phyloP scores from a whole-genome alignment of 2,113 vertebrate genomes.

The Platysternon megacephalum region DNA sequence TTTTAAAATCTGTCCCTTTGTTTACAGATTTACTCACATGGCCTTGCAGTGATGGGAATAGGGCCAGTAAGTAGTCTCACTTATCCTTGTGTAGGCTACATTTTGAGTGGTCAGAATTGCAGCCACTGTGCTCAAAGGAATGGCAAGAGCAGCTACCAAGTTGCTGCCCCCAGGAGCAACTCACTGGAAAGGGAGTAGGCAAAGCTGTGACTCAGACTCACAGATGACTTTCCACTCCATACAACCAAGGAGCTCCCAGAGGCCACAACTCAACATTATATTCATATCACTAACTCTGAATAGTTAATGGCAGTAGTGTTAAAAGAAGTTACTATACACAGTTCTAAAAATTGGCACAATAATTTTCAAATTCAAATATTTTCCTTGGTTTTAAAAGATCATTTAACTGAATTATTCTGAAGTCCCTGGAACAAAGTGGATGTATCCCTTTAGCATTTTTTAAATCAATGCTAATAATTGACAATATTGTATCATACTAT shows the following conservation, averaged over 20 bases:
- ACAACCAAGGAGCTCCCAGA: neutral
- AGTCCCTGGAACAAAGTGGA: neutral
- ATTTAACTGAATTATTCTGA: neutral
- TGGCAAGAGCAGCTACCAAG: too few relatives aligned
- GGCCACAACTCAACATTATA: fast-evolving
- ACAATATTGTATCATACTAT: neutral
- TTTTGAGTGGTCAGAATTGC: neutral
- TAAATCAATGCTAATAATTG: neutral
- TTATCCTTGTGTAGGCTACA: fast-evolving
- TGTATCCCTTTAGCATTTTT: neutral
- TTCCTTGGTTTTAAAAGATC: neutral
- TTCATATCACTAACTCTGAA: neutral
- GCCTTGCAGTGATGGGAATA: neutral
- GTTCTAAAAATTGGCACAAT: neutral
- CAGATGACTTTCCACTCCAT: fast-evolving
- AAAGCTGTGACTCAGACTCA: fast-evolving
- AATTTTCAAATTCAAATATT: neutral
- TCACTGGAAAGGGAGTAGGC: fast-evolving
- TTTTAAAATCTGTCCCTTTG: fast-evolving
- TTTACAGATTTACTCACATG: neutral
- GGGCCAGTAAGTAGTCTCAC: fast-evolving
- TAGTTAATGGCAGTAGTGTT: neutral
- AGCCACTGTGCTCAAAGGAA: fast-evolving
- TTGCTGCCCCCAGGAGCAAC: neutral
- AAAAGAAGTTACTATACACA: neutral